phyloP scores from a whole-genome alignment of 2,888 invertebrate species.

The Oscheius sp. region DNA sequence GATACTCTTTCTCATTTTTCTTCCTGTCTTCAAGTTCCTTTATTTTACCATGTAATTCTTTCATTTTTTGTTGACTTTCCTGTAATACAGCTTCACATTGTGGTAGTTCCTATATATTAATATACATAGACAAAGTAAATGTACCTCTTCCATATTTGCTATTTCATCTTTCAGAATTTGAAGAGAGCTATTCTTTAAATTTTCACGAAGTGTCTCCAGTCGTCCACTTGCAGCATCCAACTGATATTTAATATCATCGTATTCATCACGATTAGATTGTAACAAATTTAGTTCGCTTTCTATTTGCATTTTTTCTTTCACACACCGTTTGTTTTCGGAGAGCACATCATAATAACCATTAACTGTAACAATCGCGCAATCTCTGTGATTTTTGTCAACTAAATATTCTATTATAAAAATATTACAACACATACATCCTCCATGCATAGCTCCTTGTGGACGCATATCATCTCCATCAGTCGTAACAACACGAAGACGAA shows the following conservation, averaged over 20 bases:
- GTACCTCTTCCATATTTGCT: constrained; percentile 23
- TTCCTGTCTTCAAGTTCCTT: constrained; percentile 42
- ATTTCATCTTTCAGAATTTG: constrained; percentile 49
- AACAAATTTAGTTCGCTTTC: neutral
- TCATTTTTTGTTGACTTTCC: constrained; percentile 16
- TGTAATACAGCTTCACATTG: neutral
- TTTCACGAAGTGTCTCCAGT: constrained; percentile 37
- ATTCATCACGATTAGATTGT: constrained; percentile 15
- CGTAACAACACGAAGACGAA: constrained; percentile 78
- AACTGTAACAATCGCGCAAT: neutral
- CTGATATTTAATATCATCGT: constrained; percentile 27
- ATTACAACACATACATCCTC: constrained; percentile 76
- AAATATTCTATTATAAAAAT: neutral
- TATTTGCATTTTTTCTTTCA: neutral
- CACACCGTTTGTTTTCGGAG: neutral
- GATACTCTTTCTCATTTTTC: constrained; percentile 48
- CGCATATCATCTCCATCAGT: constrained; percentile 90
- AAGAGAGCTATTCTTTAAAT: constrained; percentile 42
- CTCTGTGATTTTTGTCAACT: neutral
- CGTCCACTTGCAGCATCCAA: constrained; percentile 23
- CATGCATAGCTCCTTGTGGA: constrained; percentile 87
- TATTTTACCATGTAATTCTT: constrained; percentile 36
- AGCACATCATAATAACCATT: neutral
- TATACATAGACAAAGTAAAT: neutral
- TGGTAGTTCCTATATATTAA: constrained; percentile 20